A percentile compares a stretch with the other conserved stretches of the same genome.
These are phyloP conservation scores for Psilopsiagon aurifrons DNA, from an alignment of 2,113 vertebrate species.

Conservation along the genomic window DNA sequence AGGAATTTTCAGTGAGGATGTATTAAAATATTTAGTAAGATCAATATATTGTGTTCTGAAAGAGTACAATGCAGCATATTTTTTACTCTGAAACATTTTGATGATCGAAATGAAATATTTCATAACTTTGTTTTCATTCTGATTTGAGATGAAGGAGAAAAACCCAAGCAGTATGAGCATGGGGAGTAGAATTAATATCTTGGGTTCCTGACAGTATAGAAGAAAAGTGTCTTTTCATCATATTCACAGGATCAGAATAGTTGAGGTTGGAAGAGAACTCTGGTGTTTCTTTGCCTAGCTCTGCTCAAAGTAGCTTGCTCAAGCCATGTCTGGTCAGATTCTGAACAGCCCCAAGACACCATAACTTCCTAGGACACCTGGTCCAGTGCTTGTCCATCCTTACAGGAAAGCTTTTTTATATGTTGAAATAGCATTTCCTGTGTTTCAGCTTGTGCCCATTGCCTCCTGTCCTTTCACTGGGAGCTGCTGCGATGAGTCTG, in stretches of 20 bases:
- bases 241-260: background rate
- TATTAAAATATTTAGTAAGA: background rate
- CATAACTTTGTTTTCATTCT: background rate
- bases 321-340: background rate
- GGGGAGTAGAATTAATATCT: background rate
- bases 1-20: accelerated
- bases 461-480: background rate
- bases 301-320: background rate
- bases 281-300: background rate
- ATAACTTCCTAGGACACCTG: background rate
- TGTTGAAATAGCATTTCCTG: background rate
- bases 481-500: background rate
- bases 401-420: background rate
- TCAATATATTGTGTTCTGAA: background rate
- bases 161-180: background rate
- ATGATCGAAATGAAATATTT: background rate
- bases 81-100: background rate
- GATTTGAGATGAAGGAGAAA: background rate
- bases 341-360: background rate
- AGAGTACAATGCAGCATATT: background rate
- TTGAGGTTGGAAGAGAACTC: background rate
- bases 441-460: background rate
- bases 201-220: background rate
- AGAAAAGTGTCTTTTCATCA: background rate
- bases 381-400: background rate